A percentile compares a stretch with the other conserved stretches of the same genome.
Evolutionary conservation across 2,797 vertebrate genomes (phyloP).

Genomic region (Monodelphis domestica): DNA sequence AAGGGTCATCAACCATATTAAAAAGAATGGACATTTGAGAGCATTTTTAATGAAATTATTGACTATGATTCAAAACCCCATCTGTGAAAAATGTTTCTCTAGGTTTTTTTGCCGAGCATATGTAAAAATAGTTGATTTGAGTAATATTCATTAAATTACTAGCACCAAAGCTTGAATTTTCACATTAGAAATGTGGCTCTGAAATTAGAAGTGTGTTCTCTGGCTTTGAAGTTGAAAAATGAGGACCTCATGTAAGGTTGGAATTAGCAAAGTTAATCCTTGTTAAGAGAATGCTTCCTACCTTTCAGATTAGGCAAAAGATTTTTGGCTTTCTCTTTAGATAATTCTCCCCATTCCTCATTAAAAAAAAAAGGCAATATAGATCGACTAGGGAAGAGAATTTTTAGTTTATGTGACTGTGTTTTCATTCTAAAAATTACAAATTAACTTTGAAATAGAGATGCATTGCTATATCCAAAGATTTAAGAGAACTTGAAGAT

Average conservation of each 20-base stretch:
- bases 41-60: slow-evolving; percentile 32
- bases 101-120: slow-evolving; percentile 43
- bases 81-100: slow-evolving; percentile 61
- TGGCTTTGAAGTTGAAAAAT: slow-evolving; percentile 76
- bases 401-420: slow-evolving; percentile 67
- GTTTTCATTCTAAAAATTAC: slow-evolving; percentile 53
- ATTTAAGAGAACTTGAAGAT: slow-evolving; percentile 49
- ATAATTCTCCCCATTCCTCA: neutral
- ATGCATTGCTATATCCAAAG: slow-evolving; percentile 58
- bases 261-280: slow-evolving; percentile 25
- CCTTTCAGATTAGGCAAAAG: slow-evolving; percentile 72
- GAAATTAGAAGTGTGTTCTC: slow-evolving; percentile 58
- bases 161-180: slow-evolving; percentile 67
- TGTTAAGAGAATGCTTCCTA: slow-evolving; percentile 54
- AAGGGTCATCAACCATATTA: slow-evolving; percentile 22
- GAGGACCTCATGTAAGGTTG: slow-evolving; percentile 44
- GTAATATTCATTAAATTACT: slow-evolving; percentile 60
- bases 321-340: slow-evolving; percentile 49
- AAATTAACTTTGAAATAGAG: slow-evolving; percentile 69
- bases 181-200: slow-evolving; percentile 12
- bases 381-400: slow-evolving; percentile 60
- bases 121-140: slow-evolving; percentile 65
- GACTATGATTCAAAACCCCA: slow-evolving; percentile 32
- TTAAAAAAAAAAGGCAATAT: neutral
- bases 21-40: slow-evolving; percentile 34